Evolutionary conservation across 2,888 invertebrate species (phyloP), one percentile per base, ranked within the genome.

Genomic region (Watsonalla cultraria): DNA sequence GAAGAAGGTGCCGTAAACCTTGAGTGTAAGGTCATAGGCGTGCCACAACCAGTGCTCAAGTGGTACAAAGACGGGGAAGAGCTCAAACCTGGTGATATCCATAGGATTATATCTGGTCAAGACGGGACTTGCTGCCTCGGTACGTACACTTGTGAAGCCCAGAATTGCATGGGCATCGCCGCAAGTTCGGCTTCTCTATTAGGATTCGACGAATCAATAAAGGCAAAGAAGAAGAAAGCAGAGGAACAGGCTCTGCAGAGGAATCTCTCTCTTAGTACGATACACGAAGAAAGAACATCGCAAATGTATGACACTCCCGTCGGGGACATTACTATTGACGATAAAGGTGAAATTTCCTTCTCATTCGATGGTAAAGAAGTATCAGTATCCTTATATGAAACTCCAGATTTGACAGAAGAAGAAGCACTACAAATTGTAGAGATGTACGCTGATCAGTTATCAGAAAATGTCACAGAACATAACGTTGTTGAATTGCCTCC

Each of bases 41-140:
- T 97, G 2, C 97, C 97, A 0, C 97, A 97, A 73, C 97, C 97
- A 0, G 91, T 94, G n/a, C 86, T 97, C 0, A 97, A 96, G 73
- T 97, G 97, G 97, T 97, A 96, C 78, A 97, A 97, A 84, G 97
- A 97, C 77, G 97, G 97, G 0, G 93, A 95, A 53, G 97, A 97
- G 76, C 80, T 97, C 0, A 97, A 97, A 75, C 96, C 97, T 0
- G 97, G 97, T 0, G 97, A 97, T 75, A 97, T 97, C 68, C 97
- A 97, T 73, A 92, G 95, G 74, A 97, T 97, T 50, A 97, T 96
- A 67, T 96, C 97, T 0, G 97, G 97, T 0, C 95, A 96, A 85
- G 96, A 97, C 78, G 97, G 97, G 6, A 96, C 96, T 0, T 97
- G 97, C 70, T 97, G 97, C 65, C 88, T 97, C 52, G 97, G 97